Conservation (phyloP, 1,140 invertebrate genomes). For the Hyles euphorbiae region DNA sequence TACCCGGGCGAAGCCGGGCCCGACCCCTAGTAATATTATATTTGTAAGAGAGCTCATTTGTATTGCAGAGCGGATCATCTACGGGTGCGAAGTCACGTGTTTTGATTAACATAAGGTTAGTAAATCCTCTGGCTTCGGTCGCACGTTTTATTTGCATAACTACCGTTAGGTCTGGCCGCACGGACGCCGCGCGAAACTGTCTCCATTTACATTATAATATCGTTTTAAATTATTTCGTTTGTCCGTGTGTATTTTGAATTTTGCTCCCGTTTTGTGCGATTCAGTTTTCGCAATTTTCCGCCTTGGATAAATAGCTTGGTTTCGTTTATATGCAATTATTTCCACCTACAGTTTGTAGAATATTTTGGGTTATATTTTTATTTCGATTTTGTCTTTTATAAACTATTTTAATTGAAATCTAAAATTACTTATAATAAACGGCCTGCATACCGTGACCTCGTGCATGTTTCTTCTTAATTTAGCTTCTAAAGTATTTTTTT, state of each 20-base stretch:
- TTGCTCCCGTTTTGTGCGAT: not conserved
- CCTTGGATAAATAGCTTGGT: not conserved
- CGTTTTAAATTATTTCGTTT: conserved; percentile 17
- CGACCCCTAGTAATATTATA: too few relatives aligned
- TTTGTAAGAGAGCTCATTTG: not conserved
- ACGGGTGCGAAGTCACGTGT: conserved; percentile 14
- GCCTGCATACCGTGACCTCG: too few relatives aligned
- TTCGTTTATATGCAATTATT: conserved; percentile 4
- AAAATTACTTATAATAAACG: too few relatives aligned
- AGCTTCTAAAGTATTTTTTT: too few relatives aligned
- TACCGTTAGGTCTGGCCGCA: conserved; percentile 7
- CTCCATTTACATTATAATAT: conserved; percentile 19
- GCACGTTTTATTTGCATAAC: conserved; percentile 26
- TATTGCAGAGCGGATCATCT: conserved; percentile 1
- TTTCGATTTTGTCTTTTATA: too few relatives aligned
- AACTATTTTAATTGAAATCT: too few relatives aligned
- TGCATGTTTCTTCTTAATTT: too few relatives aligned
- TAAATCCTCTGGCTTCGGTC: conserved; percentile 17
- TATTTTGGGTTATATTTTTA: not conserved
- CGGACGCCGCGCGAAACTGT: conserved; percentile 12
- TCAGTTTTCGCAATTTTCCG: too few relatives aligned
- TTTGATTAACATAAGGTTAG: conserved; percentile 22
- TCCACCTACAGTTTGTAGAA: not conserved
- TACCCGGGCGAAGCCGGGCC: too few relatives aligned
- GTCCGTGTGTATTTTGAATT: not conserved